Base-by-base conservation (phyloP, 2,888 invertebrate species). In the Poecilobothrus nobilitatus region DNA sequence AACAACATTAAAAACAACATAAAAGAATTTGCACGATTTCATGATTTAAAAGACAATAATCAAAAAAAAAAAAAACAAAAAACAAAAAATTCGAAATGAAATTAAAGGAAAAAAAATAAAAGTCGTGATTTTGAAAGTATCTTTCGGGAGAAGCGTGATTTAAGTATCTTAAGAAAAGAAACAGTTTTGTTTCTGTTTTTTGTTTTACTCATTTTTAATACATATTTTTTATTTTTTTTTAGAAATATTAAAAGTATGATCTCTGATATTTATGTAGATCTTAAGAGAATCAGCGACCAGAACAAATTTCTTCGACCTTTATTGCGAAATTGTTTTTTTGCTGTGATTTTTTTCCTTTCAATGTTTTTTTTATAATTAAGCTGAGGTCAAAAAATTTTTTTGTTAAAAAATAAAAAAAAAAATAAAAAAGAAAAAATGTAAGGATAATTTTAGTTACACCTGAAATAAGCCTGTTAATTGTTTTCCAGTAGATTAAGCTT, bases 21-120 rank as follows among this genome's bases (percentile, higher is more conserved):
- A 53, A 53, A 53, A 53, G 53, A 53, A 53, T 53, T 53, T 53
- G 53, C 53, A 53, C 53, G 53, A 53, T n/a, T 53, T 53, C 53
- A 53, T 53, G 53, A 53, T 53, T 18, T n/a, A 18, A 53, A 53
- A 53, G 8, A 37, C 8, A 53, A 53, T n/a, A n/a, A n/a, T n/a
- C n/a, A 53, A 53, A 53, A n/a, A 53, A 18, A n/a, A 53, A 53
- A 53, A 53, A 53, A 15, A n/a, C 7, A 53, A 53, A 53, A 53
- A 37, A 7, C 4, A 37, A 53, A 53, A 53, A 53, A 53, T 27
- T 27, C 27, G 5, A 27, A 27, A 27, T 27, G 27, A 27, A 18
- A 6, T 53, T 53, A 53, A 18, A 18, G 53, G 53, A 53, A 53
- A 53, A 53, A 27, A 27, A 27, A 27, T 4, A 12, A 53, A 53